A percentile compares a stretch with the other conserved stretches of the same genome.
phyloP scores from a whole-genome alignment of 1,140 invertebrate genomes.

The Zaprionus nigranus region DNA sequence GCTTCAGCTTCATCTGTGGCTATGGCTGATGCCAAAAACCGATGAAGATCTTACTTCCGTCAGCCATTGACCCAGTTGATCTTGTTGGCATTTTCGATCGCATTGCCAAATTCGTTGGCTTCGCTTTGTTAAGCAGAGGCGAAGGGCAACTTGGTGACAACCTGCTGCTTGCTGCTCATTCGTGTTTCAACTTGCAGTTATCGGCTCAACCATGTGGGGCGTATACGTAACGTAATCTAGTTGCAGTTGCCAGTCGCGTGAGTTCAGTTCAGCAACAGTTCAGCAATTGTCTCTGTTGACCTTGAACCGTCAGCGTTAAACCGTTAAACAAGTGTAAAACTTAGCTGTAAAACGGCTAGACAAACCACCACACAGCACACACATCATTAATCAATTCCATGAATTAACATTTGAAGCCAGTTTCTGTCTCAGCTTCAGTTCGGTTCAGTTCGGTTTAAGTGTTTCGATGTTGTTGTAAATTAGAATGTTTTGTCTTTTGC shows the following conservation, averaged over 20 bases:
- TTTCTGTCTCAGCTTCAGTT: neutral
- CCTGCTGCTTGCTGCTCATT: neutral
- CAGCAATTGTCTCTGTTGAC: neutral
- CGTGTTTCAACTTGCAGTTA: neutral
- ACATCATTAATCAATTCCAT: neutral
- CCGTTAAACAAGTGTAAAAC: conserved; percentile 33
- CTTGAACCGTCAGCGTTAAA: conserved; percentile 5
- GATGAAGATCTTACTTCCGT: conserved; percentile 57
- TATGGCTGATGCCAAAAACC: neutral
- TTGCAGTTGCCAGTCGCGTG: neutral
- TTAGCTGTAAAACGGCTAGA: conserved; percentile 26
- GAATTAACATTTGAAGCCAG: neutral
- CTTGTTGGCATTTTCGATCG: conserved; percentile 17
- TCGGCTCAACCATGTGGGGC: neutral
- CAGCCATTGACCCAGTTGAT: conserved; percentile 72
- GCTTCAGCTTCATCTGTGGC: neutral
- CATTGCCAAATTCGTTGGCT: conserved; percentile 50
- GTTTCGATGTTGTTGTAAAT: conserved; percentile 18
- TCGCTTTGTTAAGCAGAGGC: conserved; percentile 34
- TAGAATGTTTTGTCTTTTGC: conserved; percentile 17
- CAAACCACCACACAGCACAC: neutral
- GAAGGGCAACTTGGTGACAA: conserved; percentile 59
- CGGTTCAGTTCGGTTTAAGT: neutral
- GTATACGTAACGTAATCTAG: neutral
- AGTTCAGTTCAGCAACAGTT: neutral